Percentiles rank a stretch among this genome's conserved stretches.
Conservation (phyloP, 2,113 vertebrate species). For the Chlorodrepanis virens region DNA sequence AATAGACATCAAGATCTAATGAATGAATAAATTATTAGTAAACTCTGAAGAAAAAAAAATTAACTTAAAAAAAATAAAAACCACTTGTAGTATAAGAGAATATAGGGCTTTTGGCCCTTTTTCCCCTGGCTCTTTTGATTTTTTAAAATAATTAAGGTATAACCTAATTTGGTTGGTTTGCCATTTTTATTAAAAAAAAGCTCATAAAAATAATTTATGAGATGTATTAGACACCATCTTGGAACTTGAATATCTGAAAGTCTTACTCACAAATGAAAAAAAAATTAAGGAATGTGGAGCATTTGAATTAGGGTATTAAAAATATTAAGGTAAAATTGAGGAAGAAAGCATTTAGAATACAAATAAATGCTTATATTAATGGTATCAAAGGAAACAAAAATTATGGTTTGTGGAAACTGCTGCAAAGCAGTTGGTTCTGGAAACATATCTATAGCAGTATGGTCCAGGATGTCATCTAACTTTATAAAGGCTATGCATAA, state of each 20-base stretch:
- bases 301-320: not conserved
- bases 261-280: not conserved
- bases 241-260: not conserved
- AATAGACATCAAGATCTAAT: not conserved
- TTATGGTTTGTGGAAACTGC: not conserved
- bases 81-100: accelerated
- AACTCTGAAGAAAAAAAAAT: not conserved
- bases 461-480: conserved; percentile 41
- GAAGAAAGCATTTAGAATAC: not conserved
- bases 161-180: not conserved
- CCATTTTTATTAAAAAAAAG: not conserved
- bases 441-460: not conserved
- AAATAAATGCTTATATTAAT: not conserved
- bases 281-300: not conserved
- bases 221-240: not conserved
- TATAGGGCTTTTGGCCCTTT: accelerated
- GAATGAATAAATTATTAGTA: not conserved
- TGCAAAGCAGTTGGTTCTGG: not conserved
- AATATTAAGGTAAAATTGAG: not conserved
- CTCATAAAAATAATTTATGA: not conserved
- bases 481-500: conserved; percentile 66
- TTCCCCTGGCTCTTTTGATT: accelerated
- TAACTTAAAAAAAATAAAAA: not conserved
- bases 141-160: not conserved
- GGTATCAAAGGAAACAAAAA: not conserved